phyloP scores from a whole-genome alignment of 2,888 invertebrate species.

The Leptinotarsa haldemani region DNA sequence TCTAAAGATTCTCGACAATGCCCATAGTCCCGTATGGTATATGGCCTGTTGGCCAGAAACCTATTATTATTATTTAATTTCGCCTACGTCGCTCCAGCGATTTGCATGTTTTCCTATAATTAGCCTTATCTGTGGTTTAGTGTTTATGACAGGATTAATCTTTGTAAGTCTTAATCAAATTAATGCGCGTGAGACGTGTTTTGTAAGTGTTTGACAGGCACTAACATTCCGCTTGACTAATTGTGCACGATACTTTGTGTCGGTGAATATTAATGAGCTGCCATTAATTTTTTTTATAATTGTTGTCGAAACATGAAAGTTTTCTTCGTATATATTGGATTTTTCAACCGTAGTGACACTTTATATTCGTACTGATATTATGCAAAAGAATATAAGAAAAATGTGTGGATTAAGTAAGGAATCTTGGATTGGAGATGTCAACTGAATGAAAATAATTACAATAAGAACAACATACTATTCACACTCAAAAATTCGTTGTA shows the following conservation, averaged over 20 bases:
- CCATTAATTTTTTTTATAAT: background rate
- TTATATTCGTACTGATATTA: background rate
- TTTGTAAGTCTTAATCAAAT: slow-evolving; percentile 14
- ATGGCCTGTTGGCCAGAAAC: background rate
- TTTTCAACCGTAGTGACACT: background rate
- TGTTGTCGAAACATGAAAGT: background rate
- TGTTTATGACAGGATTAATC: slow-evolving; percentile 4
- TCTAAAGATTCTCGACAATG: slow-evolving; percentile 10
- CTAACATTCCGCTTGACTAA: background rate
- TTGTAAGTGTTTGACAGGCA: slow-evolving; percentile 1
- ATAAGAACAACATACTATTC: no score
- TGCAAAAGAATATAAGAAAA: no score
- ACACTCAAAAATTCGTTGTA: background rate
- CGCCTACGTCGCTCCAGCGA: slow-evolving; percentile 29
- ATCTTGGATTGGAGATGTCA: no score
- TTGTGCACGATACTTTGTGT: background rate
- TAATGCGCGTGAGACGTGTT: slow-evolving; percentile 16
- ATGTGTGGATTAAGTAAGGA: no score
- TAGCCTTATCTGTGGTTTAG: slow-evolving; percentile 22
- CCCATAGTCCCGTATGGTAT: slow-evolving; percentile 8
- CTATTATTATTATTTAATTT: slow-evolving; percentile 35
- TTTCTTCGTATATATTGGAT: background rate
- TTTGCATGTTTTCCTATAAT: slow-evolving; percentile 26
- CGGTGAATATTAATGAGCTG: background rate
- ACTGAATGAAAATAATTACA: no score